Base-by-base conservation (phyloP, 2,113 vertebrate genomes). In the Elanus axillaris region DNA sequence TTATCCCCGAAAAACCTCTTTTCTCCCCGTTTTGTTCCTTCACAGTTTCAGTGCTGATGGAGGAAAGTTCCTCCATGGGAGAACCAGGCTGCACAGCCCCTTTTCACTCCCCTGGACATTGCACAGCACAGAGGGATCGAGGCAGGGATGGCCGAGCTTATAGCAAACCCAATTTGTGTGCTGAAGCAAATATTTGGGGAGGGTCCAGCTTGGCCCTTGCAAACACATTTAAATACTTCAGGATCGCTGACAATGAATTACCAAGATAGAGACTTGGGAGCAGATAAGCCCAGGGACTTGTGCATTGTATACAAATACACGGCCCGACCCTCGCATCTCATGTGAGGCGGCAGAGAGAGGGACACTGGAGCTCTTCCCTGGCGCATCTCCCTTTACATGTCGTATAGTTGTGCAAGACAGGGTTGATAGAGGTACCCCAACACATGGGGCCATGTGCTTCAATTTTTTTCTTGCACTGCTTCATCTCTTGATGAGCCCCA, bases 281-380 rank as follows among this genome's bases (percentile, higher is more conserved):
- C 42, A 93, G 94, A 97, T 95, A 96, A 95, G 40, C 36, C 62
- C 29, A 16, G 74, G 80, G 84, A 34, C 43, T 42, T 4, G 3
- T 31, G 86, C 64, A 95, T 96, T 95, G 89, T 95, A 86, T 95
- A 90, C 89, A 96, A 94, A 96, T 91, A 38, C 29, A 26, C 0
- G 2, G 40, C 63, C 75, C 32, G 66, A 36, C 26, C 76, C 62
- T 74, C 0, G 0, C 9, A 2, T 29, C 53, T 69, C 77, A 85
- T 0, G 3, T 79, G 81, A 64, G 75, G 62, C 0, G 0, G 50
- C 72, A 38, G 29, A 0, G 1, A 55, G 69, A 68, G 68, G 2
- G 15, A 31, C 10, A 34, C 26, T 38, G 73, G 26, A 87, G 53
- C 58, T 67, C 60, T 72, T 63, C 38, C 72, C 40, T 7, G 15